Base-by-base conservation (phyloP, 2,888 invertebrate species). In the Folsomia manolachei region DNA sequence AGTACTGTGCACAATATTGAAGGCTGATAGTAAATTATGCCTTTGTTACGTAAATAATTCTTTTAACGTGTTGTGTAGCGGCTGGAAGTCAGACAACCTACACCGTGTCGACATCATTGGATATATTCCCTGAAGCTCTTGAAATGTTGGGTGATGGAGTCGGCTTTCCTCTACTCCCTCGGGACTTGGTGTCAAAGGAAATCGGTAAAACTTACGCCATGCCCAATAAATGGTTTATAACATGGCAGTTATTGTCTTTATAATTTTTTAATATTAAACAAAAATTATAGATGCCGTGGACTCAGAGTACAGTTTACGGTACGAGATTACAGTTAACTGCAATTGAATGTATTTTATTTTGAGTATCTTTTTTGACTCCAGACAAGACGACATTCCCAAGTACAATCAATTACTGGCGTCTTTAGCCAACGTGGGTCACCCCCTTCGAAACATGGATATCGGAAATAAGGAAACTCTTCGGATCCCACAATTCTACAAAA, bases 241-340 rank as follows among this genome's bases (percentile, higher is more conserved):
- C n/a, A n/a, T n/a, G n/a, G n/a, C n/a, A n/a, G n/a, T n/a, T n/a
- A n/a, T n/a, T n/a, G n/a, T n/a, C n/a, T n/a, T n/a, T n/a, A n/a
- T n/a, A n/a, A n/a, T n/a, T n/a, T n/a, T n/a, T n/a, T n/a, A n/a
- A n/a, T n/a, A n/a, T n/a, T n/a, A n/a, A n/a, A n/a, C n/a, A n/a
- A n/a, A n/a, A n/a, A n/a, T n/a, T n/a, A n/a, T n/a, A 1, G 61
- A 70, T 39, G 71, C 73, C 9, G 21, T 78, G 1, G 76, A 78
- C n/a, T 67, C 78, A 1, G 78, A 78, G 27, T 75, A 70, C 53
- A 72, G 72, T 26, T 68, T 75, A n/a, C n/a, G n/a, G n/a, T n/a
- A n/a, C n/a, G n/a, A n/a, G n/a, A n/a, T n/a, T n/a, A n/a, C n/a
- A n/a, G n/a, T n/a, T n/a, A n/a, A n/a, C n/a, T n/a, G n/a, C n/a